Percentiles rank a stretch among this genome's conserved stretches.
phyloP scores from a whole-genome alignment of 2,888 invertebrate genomes.

The Thumatha senex region DNA sequence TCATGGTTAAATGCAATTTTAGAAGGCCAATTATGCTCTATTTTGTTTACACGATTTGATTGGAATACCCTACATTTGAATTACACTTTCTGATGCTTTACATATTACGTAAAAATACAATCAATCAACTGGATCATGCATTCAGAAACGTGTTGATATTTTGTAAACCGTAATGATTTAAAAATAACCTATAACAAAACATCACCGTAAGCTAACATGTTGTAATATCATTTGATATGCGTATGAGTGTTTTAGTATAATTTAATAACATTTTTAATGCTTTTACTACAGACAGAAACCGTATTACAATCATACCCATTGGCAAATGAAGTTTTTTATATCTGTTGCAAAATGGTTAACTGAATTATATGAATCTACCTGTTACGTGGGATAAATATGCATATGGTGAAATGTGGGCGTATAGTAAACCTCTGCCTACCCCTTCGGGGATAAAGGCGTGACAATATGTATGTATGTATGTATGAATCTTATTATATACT shows the following conservation, averaged over 20 bases:
- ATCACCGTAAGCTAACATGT: neutral
- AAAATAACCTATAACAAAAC: neutral
- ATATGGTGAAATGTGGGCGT: no score
- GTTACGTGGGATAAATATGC: no score
- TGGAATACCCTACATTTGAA: conserved; percentile 37
- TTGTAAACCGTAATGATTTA: neutral
- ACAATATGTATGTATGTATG: no score
- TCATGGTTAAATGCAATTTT: conserved; percentile 37
- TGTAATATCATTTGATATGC: neutral
- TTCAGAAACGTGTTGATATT: neutral
- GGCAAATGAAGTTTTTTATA: neutral
- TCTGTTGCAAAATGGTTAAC: neutral
- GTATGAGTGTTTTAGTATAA: neutral
- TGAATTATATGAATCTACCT: no score
- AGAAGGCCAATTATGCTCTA: conserved; percentile 39
- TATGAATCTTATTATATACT: no score
- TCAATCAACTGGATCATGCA: conserved; percentile 8
- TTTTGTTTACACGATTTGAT: conserved; percentile 39
- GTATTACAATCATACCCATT: neutral
- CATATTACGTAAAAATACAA: conserved; percentile 13
- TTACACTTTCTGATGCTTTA: conserved; percentile 25
- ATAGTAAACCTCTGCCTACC: no score
- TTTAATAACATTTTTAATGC: neutral
- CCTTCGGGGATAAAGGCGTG: no score
- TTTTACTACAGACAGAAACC: neutral